Conservation (phyloP, 2,113 vertebrate genomes). For the Pygoscelis antarcticus region DNA sequence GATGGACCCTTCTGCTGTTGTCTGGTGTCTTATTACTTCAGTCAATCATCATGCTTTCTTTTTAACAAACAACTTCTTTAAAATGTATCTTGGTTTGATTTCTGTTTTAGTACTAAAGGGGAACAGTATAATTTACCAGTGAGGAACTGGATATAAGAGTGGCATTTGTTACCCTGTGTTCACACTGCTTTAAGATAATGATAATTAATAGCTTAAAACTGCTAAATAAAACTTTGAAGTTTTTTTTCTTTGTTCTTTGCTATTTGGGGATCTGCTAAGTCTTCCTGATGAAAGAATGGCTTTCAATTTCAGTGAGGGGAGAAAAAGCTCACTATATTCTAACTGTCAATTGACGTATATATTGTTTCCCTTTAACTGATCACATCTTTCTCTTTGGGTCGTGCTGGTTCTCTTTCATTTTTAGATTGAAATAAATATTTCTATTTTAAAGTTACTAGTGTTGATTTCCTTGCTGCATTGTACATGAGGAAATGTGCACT, state of each 20-base stretch:
- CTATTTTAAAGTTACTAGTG: constrained; percentile 70
- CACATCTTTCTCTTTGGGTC: constrained; percentile 65
- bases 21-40: constrained; percentile 78
- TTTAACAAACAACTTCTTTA: constrained; percentile 72
- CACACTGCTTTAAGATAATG: constrained; percentile 41
- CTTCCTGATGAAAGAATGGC: constrained; percentile 53
- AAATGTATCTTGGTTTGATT: constrained; percentile 78
- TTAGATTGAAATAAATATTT: constrained; percentile 72
- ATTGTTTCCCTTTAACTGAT: constrained; percentile 84
- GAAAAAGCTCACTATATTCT: not conserved
- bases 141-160: constrained; percentile 33
- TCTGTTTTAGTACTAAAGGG: constrained; percentile 81
- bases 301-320: constrained; percentile 26
- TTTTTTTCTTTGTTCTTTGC: not conserved
- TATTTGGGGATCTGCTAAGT: constrained; percentile 52
- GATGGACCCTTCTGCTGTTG: constrained; percentile 77
- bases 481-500: constrained; percentile 77
- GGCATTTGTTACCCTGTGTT: constrained; percentile 22
- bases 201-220: constrained; percentile 40
- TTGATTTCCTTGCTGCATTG: constrained; percentile 76
- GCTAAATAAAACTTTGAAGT: not conserved
- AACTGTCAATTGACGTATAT: constrained; percentile 45
- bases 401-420: constrained; percentile 73
- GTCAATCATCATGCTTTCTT: constrained; percentile 77
- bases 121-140: constrained; percentile 75